Evolutionary conservation across 1,140 invertebrate genomes (phyloP).

Genomic region (Tetramorium parvispinum): DNA sequence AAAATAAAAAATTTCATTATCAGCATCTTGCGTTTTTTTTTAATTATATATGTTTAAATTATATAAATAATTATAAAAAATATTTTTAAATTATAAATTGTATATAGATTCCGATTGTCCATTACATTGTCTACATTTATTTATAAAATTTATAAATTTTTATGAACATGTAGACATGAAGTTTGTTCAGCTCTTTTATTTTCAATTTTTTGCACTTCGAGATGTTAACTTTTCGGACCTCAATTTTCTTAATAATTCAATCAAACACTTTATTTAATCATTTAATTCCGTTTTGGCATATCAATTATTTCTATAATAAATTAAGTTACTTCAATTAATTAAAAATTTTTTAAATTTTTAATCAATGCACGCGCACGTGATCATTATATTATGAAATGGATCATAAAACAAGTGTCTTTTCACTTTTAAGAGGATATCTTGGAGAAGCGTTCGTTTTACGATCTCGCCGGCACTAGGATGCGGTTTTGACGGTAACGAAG

Average conservation of each 20-base stretch:
- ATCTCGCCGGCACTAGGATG: neutral
- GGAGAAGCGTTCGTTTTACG: neutral
- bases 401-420: neutral
- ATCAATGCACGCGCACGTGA: neutral
- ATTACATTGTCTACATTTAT: too few relatives aligned
- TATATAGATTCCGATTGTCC: too few relatives aligned
- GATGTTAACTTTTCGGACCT: too few relatives aligned
- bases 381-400: neutral
- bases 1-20: too few relatives aligned
- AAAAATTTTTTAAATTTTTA: neutral
- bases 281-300: neutral
- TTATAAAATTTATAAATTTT: too few relatives aligned
- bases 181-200: too few relatives aligned
- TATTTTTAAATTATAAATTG: too few relatives aligned
- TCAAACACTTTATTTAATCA: neutral
- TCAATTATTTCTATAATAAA: neutral
- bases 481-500: constrained; percentile 15
- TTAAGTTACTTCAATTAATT: neutral
- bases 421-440: neutral
- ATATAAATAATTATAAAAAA: too few relatives aligned
- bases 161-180: too few relatives aligned
- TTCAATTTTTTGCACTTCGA: too few relatives aligned
- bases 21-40: too few relatives aligned
- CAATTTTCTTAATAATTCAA: neutral
- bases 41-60: too few relatives aligned